Evolutionary conservation across 2,888 invertebrate genomes (phyloP), one percentile per base, ranked within the genome.

Genomic region (Protonemura montana): DNA sequence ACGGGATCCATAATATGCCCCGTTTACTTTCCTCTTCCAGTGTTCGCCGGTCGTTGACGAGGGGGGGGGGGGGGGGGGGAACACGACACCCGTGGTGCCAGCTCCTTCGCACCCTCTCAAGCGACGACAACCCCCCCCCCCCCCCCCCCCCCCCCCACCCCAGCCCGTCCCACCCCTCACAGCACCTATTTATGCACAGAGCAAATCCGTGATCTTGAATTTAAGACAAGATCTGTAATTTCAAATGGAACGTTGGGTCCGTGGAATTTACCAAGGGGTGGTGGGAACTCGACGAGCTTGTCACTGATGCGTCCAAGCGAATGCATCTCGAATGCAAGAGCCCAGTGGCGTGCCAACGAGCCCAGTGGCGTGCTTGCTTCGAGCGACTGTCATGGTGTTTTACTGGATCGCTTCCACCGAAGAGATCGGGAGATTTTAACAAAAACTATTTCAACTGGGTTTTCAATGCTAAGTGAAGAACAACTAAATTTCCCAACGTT

Each of bases 1-100:
- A 27, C 59, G 59, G 84, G 84, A 84, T 84, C 84, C 76, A 84
- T 84, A 84, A 84, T 84, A 84, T 84, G 84, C 84, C 76, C 84
- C 84, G 84, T 84, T 84, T 84, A 84, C 84, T 84, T 76, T 84
- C 29, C 42, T 41, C 82, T 41, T 26, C 42, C 41, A 25, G 5
- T n/a, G 25, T 25, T 41, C 82, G 35, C 82, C 25, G 26, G n/a
- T 35, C 42, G n/a, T 3, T n/a, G 30, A 21, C 81, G 81, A 16
- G 81, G 28, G 10, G 29, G 35, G 35, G 5, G 5, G 35, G 35
- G 35, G 5, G 5, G 35, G 35, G 35, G 3, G 26, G 26, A 41
- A 13, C 42, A 30, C 30, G 30, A 30, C 81, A 30, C 81, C 81
- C 81, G 29, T n/a, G n/a, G 81, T 81, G 30, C 29, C 29, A 29